phyloP scores from a whole-genome alignment of 2,113 vertebrate species.

The Clinocottus analis region DNA sequence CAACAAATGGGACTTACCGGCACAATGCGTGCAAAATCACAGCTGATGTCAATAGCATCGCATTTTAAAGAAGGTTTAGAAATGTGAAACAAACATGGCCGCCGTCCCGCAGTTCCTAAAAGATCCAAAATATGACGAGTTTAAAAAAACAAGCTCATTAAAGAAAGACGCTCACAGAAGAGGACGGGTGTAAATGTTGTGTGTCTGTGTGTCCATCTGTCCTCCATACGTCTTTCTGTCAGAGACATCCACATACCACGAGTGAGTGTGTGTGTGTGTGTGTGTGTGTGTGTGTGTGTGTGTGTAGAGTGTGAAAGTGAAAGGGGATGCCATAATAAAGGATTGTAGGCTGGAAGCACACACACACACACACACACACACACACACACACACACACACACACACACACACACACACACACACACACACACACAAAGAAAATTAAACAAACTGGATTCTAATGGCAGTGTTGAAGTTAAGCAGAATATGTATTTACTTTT shows the following conservation, averaged over 20 bases:
- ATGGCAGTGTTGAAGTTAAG: background rate
- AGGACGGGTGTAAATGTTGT: background rate
- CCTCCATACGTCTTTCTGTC: constrained; percentile 46
- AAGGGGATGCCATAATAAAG: background rate
- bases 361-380: background rate
- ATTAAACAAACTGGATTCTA: background rate
- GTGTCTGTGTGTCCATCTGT: constrained; percentile 27
- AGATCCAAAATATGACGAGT: background rate
- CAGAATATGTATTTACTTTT: background rate
- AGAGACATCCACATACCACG: background rate
- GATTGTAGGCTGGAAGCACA: too few relatives aligned
- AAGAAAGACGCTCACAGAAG: background rate
- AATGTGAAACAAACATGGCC: too few relatives aligned
- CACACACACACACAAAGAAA: background rate
- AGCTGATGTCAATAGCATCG: background rate
- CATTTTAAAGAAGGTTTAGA: too few relatives aligned
- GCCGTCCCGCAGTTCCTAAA: too few relatives aligned
- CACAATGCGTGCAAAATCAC: background rate
- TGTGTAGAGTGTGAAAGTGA: background rate
- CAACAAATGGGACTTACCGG: too few relatives aligned
- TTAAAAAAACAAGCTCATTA: background rate
- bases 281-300: constrained; percentile 15
- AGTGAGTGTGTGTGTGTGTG: constrained; percentile 10
- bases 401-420: background rate
- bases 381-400: background rate